Evolutionary conservation across 37 sponge, comb jelly and placozoan species (phyloP), one percentile per base, ranked within the genome.

Genomic region (Halichondria panicea): DNA sequence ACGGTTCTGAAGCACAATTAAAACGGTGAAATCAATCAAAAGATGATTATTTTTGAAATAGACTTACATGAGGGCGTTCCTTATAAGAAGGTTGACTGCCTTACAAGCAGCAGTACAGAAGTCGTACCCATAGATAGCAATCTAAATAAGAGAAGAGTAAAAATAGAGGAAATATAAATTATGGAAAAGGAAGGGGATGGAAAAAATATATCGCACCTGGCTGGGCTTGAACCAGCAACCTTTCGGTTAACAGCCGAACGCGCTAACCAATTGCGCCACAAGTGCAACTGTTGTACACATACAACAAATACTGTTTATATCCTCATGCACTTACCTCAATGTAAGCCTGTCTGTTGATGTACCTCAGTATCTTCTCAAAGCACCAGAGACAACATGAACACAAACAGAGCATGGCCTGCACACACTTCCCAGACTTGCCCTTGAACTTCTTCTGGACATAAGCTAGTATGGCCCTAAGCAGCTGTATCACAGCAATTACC

Each of bases 291-390:
- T n/a, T n/a, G n/a, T n/a, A n/a, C n/a, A n/a, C n/a, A n/a, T n/a
- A n/a, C n/a, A n/a, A n/a, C n/a, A n/a, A n/a, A n/a, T n/a, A n/a
- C n/a, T n/a, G n/a, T n/a, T n/a, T n/a, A n/a, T n/a, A n/a, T n/a
- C n/a, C n/a, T n/a, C n/a, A n/a, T n/a, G n/a, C n/a, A n/a, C 86
- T 57, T 27, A 92, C 91, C 88, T 89, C 87, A 46, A 98, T 93
- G 84, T 98, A 98, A 18, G 96, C 94, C 68, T 95, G 99, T 37
- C 93, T 78, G 70, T 98, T 98, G 82, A 98, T 88, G 79, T 92
- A 98, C 9, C 72, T 45, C 33, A 98, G 76, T 58, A 95, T 41
- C 84, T 98, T 98, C 85, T 98, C 99, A 82, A 98, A 80, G 65
- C 84, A 82, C 91, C 90, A 98, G 79, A 98, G 81, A 60, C 94